Conservation (phyloP, 2,888 invertebrate genomes). For the Agonopterix arenella region DNA sequence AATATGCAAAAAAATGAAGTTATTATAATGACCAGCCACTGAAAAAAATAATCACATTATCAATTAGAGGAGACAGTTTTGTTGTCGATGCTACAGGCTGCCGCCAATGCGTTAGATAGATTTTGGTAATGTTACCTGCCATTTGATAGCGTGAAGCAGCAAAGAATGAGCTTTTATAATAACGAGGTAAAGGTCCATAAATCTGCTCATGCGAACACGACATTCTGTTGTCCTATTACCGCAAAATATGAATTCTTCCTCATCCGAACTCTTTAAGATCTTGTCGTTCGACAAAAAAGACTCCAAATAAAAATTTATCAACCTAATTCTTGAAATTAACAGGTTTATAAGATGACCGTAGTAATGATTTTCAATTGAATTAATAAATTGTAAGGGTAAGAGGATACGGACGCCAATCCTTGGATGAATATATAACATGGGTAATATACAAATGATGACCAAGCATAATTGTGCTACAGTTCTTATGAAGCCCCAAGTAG, state of each 20-base stretch:
- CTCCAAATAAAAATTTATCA: slow-evolving; percentile 43
- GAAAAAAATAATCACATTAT: slow-evolving; percentile 18
- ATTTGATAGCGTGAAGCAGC: slow-evolving; percentile 47
- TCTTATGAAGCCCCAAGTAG: slow-evolving; percentile 23
- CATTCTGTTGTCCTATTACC: slow-evolving; percentile 18
- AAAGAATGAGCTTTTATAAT: slow-evolving; percentile 39
- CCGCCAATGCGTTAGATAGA: too few species aligned
- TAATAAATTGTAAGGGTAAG: slow-evolving; percentile 17
- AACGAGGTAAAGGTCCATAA: slow-evolving; percentile 46
- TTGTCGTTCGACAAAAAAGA: slow-evolving; percentile 24
- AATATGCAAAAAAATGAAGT: slow-evolving; percentile 35
- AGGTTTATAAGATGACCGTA: slow-evolving; percentile 44
- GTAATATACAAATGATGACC: too few species aligned
- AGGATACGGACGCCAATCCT: slow-evolving; percentile 12
- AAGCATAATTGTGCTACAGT: slow-evolving; percentile 20
- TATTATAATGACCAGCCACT: slow-evolving; percentile 42
- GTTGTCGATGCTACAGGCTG: background rate
- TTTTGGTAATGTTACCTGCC: slow-evolving; percentile 37
- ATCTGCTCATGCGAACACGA: slow-evolving; percentile 26
- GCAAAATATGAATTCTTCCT: slow-evolving; percentile 25
- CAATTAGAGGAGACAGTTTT: background rate
- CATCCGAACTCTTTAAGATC: slow-evolving; percentile 15
- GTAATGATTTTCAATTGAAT: slow-evolving; percentile 35
- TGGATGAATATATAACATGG: background rate
- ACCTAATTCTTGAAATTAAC: slow-evolving; percentile 33